Conservation (phyloP, 2,888 invertebrate genomes). For the Caenorhabditis macrosperma region DNA sequence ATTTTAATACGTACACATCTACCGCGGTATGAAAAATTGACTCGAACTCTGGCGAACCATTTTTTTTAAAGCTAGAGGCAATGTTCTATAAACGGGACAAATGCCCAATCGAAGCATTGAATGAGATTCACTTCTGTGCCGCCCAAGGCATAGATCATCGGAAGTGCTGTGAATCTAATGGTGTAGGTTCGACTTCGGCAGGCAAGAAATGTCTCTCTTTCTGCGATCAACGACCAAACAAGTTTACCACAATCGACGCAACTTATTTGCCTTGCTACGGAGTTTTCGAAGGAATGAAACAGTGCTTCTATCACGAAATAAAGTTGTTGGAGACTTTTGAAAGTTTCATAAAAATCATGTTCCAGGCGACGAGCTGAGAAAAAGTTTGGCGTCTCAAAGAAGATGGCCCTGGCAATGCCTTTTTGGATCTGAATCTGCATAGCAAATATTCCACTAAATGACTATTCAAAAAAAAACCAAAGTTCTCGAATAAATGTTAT, state of each 20-base stretch:
- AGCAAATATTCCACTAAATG: background rate
- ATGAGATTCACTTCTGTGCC: conserved; percentile 76
- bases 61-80: conserved; percentile 65
- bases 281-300: conserved; percentile 66
- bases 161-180: conserved; percentile 56
- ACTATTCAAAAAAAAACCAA: background rate
- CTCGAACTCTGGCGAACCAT: background rate
- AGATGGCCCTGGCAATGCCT: background rate
- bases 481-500: conserved; percentile 12
- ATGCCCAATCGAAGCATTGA: conserved; percentile 74
- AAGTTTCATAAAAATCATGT: background rate
- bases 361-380: conserved; percentile 34
- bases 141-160: conserved; percentile 72
- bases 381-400: conserved; percentile 23
- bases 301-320: conserved; percentile 62
- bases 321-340: conserved; percentile 4
- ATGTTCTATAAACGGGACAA: conserved; percentile 72
- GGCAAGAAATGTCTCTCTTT: conserved; percentile 65
- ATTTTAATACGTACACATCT: conserved; percentile 62
- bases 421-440: background rate
- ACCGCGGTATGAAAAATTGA: conserved; percentile 45
- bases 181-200: conserved; percentile 56
- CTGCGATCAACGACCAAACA: conserved; percentile 66
- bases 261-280: conserved; percentile 62
- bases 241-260: conserved; percentile 61